Evolutionary conservation across 2,797 vertebrate species (phyloP).

Genomic region (Atherinosoma microstoma): DNA sequence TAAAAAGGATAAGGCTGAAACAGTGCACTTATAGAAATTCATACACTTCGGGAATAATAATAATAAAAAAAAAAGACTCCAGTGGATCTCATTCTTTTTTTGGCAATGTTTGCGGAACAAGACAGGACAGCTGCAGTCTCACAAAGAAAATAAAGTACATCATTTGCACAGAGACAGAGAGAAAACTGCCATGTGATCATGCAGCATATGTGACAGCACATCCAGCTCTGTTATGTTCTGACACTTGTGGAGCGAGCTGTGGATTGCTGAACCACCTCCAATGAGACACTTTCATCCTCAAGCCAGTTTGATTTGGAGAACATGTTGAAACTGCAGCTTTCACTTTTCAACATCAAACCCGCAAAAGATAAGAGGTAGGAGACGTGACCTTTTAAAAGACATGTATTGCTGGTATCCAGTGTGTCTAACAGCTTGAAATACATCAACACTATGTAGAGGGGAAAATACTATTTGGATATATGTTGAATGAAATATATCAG

Average conservation of each 20-base stretch:
- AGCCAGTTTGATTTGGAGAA: constrained; percentile 16
- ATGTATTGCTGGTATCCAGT: constrained; percentile 74
- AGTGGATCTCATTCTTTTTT: constrained; percentile 56
- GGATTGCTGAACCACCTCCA: background rate
- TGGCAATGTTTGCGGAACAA: constrained; percentile 59
- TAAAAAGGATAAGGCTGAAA: constrained; percentile 69
- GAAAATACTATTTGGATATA: constrained; percentile 37
- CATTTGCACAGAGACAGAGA: constrained; percentile 27
- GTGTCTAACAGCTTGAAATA: constrained; percentile 52
- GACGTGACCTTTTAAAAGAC: constrained; percentile 58
- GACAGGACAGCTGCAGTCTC: constrained; percentile 32
- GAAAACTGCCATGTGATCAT: constrained; percentile 25
- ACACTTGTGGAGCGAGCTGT: constrained; percentile 17
- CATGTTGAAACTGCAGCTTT: constrained; percentile 35
- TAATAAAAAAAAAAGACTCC: constrained; percentile 25
- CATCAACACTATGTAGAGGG: constrained; percentile 26
- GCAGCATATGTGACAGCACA: constrained; percentile 1
- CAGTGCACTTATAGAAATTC: constrained; percentile 38
- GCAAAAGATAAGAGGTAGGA: constrained; percentile 75
- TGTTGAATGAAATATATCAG: constrained; percentile 3
- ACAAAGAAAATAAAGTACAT: constrained; percentile 27
- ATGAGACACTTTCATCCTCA: constrained; percentile 21
- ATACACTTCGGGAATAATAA: constrained; percentile 35
- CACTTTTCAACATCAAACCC: constrained; percentile 45
- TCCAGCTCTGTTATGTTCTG: constrained; percentile 1